Evolutionary conservation across 2,113 vertebrate genomes (phyloP).

Genomic region (Tachuris rubrigastra): DNA sequence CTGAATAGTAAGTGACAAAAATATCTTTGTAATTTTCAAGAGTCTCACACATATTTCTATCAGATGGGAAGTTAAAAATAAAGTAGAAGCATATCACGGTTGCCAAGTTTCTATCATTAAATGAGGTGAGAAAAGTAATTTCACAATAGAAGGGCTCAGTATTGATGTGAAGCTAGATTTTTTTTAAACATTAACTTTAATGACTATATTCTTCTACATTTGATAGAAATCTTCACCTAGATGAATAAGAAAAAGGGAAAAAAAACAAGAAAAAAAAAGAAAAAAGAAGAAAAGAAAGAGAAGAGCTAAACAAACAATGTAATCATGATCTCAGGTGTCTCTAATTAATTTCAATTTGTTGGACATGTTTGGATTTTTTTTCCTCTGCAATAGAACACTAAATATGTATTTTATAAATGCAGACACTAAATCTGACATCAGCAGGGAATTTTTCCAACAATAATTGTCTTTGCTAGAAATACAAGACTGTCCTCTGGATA

Average conservation of each 20-base stretch:
- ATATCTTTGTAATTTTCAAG: background rate
- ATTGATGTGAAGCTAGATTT: background rate
- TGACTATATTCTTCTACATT: background rate
- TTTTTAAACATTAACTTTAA: background rate
- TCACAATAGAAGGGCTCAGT: constrained; percentile 9
- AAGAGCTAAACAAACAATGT: background rate
- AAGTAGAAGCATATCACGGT: background rate
- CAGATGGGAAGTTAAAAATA: constrained; percentile 1
- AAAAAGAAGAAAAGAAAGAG: background rate
- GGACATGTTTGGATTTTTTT: background rate
- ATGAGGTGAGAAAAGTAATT: constrained; percentile 48
- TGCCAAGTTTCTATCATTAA: background rate
- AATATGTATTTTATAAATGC: background rate
- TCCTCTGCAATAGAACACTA: background rate
- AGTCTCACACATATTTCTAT: background rate
- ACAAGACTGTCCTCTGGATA: background rate
- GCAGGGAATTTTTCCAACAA: background rate
- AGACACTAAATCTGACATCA: background rate
- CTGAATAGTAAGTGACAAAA: background rate
- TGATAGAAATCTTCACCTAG: background rate
- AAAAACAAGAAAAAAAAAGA: background rate
- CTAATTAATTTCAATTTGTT: background rate
- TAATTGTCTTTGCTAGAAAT: background rate
- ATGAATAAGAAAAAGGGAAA: background rate
- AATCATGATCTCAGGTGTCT: background rate